These are phyloP conservation scores for Arothron firmamentum DNA, from an alignment of 2,113 vertebrate species.

Conservation along the genomic window DNA sequence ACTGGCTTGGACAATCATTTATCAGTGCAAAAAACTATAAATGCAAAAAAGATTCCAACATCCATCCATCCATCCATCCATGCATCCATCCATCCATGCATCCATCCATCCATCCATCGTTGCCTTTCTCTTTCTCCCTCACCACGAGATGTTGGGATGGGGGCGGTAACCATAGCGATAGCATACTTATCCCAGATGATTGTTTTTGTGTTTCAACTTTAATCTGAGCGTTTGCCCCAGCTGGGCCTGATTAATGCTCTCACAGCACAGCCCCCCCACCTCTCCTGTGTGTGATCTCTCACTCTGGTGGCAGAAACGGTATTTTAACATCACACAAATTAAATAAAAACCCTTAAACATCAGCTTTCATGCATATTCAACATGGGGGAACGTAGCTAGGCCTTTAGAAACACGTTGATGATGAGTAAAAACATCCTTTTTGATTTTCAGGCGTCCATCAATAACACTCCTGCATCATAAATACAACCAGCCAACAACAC, in stretches of 20 bases:
- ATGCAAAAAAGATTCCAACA: conserved; percentile 14
- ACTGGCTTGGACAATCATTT: conserved; percentile 4
- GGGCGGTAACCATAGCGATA: conserved; percentile 74
- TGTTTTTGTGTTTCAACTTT: conserved; percentile 77
- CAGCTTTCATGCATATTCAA: too few species aligned
- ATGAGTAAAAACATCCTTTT: too few species aligned
- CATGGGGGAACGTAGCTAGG: too few species aligned
- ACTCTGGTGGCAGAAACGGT: neutral
- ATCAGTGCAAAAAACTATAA: too few species aligned
- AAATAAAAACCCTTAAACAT: too few species aligned
- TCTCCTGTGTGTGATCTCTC: conserved; percentile 1
- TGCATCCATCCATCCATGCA: conserved; percentile 36
- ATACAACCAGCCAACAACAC: neutral
- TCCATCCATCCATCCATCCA: conserved; percentile 26
- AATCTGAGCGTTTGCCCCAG: conserved; percentile 74
- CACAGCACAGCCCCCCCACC: conserved; percentile 64
- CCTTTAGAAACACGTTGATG: too few species aligned
- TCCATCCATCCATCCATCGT: conserved; percentile 11
- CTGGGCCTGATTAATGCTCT: conserved; percentile 80
- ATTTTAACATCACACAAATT: too few species aligned
- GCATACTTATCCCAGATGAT: conserved; percentile 77
- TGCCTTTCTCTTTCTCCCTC: conserved; percentile 6
- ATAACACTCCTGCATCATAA: neutral
- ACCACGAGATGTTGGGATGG: conserved; percentile 59
- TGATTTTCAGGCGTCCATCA: conserved; percentile 1